Base-by-base conservation (phyloP, 2,888 invertebrate genomes). In the Leptinotarsa tumamoca region DNA sequence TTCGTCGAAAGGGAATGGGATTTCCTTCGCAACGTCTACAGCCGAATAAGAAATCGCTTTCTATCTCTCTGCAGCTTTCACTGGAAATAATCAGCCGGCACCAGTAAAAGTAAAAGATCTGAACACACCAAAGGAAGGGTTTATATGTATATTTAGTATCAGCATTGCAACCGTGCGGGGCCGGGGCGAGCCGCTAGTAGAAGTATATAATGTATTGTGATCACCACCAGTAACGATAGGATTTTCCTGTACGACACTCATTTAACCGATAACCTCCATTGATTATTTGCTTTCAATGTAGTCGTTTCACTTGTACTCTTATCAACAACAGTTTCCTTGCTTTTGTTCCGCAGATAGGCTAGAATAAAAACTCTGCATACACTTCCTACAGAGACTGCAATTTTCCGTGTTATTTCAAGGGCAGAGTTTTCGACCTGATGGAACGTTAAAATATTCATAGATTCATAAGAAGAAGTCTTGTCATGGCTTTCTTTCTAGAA, bases 281-380 rank as follows among this genome's bases (percentile, higher is more conserved):
- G 21, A 21, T 21, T 21, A 18, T 10, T 58, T 58, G 21, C 17
- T 4, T 52, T 52, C n/a, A n/a, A 15, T n/a, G n/a, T 4, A 52
- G 17, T 52, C n/a, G 52, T 52, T 52, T 52, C n/a, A 4, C 52
- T 15, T 52, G 52, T 52, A 17, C 52, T 52, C 52, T 58, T 23
- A 58, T 58, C 14, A 23, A 14, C 58, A 23, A 58, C 23, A 23
- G 15, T 58, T 58, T 58, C 58, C 58, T 58, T 23, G 58, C 23
- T 58, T 58, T 58, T 58, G 58, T 58, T 58, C 23, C 23, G 58
- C 21, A 21, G 58, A 58, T 14, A 23, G 58, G 15, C 58, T 58
- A 1, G 4, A 58, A 18, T 21, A 18, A 14, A 21, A 18, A 58
- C 14, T 21, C 18, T 10, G 4, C 58, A 58, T 23, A 5, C 15